Conservation (phyloP, 2,888 invertebrate species). For the Cephus pygmeus region DNA sequence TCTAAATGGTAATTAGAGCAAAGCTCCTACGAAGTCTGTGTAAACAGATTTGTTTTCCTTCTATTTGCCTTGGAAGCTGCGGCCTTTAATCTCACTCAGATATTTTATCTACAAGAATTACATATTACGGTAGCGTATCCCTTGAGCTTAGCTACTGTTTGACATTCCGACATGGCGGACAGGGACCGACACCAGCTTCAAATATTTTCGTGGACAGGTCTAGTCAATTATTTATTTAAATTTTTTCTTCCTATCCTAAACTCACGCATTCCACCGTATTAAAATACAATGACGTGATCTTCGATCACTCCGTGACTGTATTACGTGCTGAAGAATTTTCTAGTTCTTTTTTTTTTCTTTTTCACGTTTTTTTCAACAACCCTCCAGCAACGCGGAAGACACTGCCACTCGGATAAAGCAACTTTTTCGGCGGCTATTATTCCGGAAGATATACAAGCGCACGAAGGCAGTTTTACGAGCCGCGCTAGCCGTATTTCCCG, state of each 20-base stretch:
- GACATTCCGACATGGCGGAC: not conserved
- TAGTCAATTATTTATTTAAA: not conserved
- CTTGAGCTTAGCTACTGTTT: not conserved
- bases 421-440: slow-evolving; percentile 31
- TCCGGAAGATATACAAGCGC: slow-evolving; percentile 31
- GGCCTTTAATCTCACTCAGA: not conserved
- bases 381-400: slow-evolving; percentile 10
- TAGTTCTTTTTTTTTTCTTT: not conserved
- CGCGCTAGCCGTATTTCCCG: slow-evolving; percentile 30
- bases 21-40: not conserved
- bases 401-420: slow-evolving; percentile 17
- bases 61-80: not conserved
- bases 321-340: not conserved
- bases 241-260: not conserved
- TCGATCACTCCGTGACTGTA: not conserved
- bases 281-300: not conserved
- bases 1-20: not conserved
- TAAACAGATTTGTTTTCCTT: not conserved
- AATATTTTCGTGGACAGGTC: not conserved
- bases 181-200: not conserved
- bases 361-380: slow-evolving; percentile 7
- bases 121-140: not conserved
- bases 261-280: not conserved
- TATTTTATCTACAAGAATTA: not conserved
- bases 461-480: slow-evolving; percentile 37